These are phyloP conservation scores for Microctonus brassicae DNA, from an alignment of 2,888 invertebrate species.

Conservation along the genomic window DNA sequence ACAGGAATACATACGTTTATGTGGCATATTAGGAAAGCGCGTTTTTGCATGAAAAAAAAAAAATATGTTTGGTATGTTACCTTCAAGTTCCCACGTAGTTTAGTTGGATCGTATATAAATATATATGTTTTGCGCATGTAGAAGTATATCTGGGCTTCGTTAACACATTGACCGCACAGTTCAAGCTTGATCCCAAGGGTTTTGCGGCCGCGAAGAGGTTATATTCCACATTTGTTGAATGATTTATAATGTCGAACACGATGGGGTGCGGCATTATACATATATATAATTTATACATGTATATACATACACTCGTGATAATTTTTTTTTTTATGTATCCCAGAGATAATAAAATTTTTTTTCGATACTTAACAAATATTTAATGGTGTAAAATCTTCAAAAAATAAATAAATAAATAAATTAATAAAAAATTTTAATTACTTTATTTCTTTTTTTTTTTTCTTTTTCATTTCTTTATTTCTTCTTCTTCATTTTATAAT, in stretches of 20 bases:
- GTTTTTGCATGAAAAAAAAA: neutral
- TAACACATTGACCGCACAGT: slow-evolving; percentile 28
- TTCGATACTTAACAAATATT: too few species aligned
- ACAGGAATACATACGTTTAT: neutral
- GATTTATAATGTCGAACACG: slow-evolving; percentile 46
- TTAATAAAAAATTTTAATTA: too few species aligned
- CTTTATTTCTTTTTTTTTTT: too few species aligned
- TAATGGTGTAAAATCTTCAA: too few species aligned
- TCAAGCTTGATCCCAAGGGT: slow-evolving; percentile 21
- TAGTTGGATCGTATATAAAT: neutral
- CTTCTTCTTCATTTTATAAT: too few species aligned
- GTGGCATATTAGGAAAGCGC: slow-evolving; percentile 14
- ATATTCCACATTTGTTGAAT: slow-evolving; percentile 41
- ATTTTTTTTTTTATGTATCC: neutral
- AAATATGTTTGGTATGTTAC: slow-evolving; percentile 6
- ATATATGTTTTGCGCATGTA: neutral
- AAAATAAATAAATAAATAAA: too few species aligned
- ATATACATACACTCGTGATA: too few species aligned
- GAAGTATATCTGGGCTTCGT: slow-evolving; percentile 5
- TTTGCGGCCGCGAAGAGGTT: slow-evolving; percentile 23
- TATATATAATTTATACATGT: too few species aligned
- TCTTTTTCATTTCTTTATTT: too few species aligned
- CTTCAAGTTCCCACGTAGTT: slow-evolving; percentile 41
- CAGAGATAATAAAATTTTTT: too few species aligned
- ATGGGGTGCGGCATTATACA: slow-evolving; percentile 40